Percentiles rank a stretch among this genome's conserved stretches.
These are phyloP conservation scores for Nerophis ophidion DNA, from an alignment of 2,113 vertebrate genomes.

Conservation along the genomic window DNA sequence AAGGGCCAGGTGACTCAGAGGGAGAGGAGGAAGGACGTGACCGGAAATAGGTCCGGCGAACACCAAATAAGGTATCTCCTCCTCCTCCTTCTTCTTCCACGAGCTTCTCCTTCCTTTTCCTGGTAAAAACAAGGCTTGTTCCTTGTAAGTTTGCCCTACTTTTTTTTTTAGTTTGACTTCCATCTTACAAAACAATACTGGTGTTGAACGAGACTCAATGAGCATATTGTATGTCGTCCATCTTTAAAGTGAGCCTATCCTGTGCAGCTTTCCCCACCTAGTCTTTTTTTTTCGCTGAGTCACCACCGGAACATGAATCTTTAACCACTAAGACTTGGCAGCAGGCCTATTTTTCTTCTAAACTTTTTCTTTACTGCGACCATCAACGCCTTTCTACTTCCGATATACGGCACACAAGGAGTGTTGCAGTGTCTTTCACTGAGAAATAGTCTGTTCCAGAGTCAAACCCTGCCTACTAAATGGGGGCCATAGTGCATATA, in stretches of 20 bases:
- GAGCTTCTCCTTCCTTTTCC: neutral
- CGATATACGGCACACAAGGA: neutral
- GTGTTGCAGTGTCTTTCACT: too few relatives aligned
- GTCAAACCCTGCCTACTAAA: too few relatives aligned
- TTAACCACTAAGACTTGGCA: conserved; percentile 32
- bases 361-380: neutral
- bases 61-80: conserved; percentile 53
- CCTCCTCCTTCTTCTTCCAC: conserved; percentile 29
- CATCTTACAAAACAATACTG: neutral
- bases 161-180: neutral
- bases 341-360: conserved; percentile 12
- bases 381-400: neutral
- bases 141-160: neutral
- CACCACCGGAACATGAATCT: conserved; percentile 53
- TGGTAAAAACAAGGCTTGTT: neutral
- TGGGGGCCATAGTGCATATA: too few relatives aligned
- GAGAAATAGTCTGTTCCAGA: too few relatives aligned
- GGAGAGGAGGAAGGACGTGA: conserved; percentile 23
- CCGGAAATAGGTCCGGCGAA: conserved; percentile 33
- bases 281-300: conserved; percentile 49
- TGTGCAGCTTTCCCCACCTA: neutral
- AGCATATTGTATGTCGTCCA: neutral
- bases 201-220: too few relatives aligned
- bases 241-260: neutral
- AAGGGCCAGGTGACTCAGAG: conserved; percentile 54